Base-by-base conservation (phyloP, 2,113 vertebrate genomes). In the Nibea albiflora region DNA sequence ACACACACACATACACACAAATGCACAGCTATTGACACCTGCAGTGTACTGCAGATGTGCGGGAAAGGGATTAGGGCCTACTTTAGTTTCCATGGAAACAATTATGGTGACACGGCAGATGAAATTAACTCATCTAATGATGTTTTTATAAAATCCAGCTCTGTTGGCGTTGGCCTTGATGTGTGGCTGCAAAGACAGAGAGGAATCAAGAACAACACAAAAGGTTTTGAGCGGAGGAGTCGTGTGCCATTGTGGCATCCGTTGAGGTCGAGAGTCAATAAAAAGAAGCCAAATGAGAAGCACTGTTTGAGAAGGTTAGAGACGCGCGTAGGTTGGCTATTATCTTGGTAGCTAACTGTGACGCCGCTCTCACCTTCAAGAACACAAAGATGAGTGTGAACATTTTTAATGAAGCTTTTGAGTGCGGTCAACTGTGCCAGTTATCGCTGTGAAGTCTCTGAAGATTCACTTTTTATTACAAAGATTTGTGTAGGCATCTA, bases 41-140 rank as follows among this genome's bases (percentile, higher is more conserved):
- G 52, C 24, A 74, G 7, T 39, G 15, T 0, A 62, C 9, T 46
- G 52, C 31, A 54, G 35, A 74, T 11, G n/a, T 62, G 16, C 24
- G 56, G 11, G 17, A 70, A 17, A 11, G 64, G 39, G 70, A 4
- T 65, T 53, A 77, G 39, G 42, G 67, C 64, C 73, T 20, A 8
- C 63, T 79, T 77, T 69, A 69, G 81, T 91, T 86, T 81, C 86
- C 81, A 88, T 85, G 83, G 86, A 73, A 88, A 90, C 65, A 75
- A 80, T 79, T 83, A 60, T 50, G 24, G 11, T 77, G 44, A 78
- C 31, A n/a, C 31, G 22, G 47, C 31, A 9, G 46, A 54, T 0
- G 12, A 35, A 72, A 72, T 44, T 7, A 57, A 70, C 39, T 5
- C 46, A 8, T 53, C 49, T 67, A 50, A 53, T 66, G 64, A 4